Evolutionary conservation across 1,140 invertebrate genomes (phyloP), one percentile per base, ranked within the genome.

Genomic region (Dendroctonus valens): DNA sequence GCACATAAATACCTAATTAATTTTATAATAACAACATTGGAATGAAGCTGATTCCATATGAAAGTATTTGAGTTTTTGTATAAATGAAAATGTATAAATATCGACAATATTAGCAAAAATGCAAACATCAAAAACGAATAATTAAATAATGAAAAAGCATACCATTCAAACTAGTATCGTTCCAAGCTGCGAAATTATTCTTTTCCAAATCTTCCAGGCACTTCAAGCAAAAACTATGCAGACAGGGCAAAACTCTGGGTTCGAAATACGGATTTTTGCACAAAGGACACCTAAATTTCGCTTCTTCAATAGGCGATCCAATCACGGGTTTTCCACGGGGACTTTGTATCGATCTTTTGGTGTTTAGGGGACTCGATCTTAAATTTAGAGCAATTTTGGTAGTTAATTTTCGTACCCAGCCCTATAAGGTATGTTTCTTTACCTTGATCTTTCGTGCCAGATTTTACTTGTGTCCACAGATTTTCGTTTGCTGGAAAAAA

Each of bases 201-300:
- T 51, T 79, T 75, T 71, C 74, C 54, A 69, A 77, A 74, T 75
- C 78, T 58, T 80, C 78, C 8, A 85, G 78, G 69, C 84, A 86
- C 44, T 78, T 74, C 12, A 83, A 81, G 70, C 84, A 86, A 75
- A 84, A 85, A 37, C 81, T 83, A 72, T 86, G 84, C 9, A 86
- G 77, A 72, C 84, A 86, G 0, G 79, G 80, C 62, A 85, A 72
- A 5, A 85, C 78, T 65, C 83, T 74, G 2, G 84, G 84, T 68
- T 86, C 84, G 7, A 79, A 76, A 62, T 81, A 73, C 39, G 55
- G 62, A 49, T 57, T 65, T 50, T 57, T 65, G 12, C 62, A 65
- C 40, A 83, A 68, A 4, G 78, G 76, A 67, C 83, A 85, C 54
- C 79, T 78, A 74, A 80, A 83, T 58, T 72, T 73, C 0, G 41